Conservation (phyloP, 2,113 vertebrate genomes). For the Dipodomys spectabilis region DNA sequence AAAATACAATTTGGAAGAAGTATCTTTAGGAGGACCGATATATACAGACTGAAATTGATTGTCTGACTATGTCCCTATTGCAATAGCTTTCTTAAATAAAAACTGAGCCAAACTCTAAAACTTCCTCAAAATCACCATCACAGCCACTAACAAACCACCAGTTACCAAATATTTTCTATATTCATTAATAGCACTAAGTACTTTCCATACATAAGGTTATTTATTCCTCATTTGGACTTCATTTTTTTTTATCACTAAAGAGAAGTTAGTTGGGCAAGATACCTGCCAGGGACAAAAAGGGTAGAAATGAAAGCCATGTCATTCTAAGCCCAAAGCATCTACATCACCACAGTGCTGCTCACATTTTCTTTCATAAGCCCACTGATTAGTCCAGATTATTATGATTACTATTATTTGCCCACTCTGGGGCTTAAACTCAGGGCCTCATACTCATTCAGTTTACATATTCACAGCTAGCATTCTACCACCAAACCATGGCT, state of each 20-base stretch:
- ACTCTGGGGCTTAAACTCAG: too few relatives aligned
- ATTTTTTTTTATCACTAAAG: constrained; percentile 25
- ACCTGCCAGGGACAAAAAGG: constrained; percentile 1
- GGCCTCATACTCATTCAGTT: too few relatives aligned
- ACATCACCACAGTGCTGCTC: not conserved
- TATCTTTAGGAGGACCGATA: not conserved
- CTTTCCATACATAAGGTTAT: constrained; percentile 4
- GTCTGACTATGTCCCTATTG: not conserved
- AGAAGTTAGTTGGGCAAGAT: not conserved
- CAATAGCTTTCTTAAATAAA: not conserved
- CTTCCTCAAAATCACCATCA: constrained; percentile 3
- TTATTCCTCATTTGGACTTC: not conserved
- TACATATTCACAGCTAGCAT: too few relatives aligned
- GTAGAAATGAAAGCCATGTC: not conserved
- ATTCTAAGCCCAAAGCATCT: not conserved
- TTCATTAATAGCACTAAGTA: not conserved
- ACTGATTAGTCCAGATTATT: too few relatives aligned
- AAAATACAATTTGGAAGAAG: not conserved
- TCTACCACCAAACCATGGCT: too few relatives aligned
- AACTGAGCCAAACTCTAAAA: constrained; percentile 9
- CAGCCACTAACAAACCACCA: not conserved
- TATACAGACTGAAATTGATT: not conserved
- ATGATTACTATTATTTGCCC: too few relatives aligned
- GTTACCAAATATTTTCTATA: not conserved
- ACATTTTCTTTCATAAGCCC: not conserved